Conservation (phyloP, 2,797 vertebrate species). For the Apogon hyalosoma region DNA sequence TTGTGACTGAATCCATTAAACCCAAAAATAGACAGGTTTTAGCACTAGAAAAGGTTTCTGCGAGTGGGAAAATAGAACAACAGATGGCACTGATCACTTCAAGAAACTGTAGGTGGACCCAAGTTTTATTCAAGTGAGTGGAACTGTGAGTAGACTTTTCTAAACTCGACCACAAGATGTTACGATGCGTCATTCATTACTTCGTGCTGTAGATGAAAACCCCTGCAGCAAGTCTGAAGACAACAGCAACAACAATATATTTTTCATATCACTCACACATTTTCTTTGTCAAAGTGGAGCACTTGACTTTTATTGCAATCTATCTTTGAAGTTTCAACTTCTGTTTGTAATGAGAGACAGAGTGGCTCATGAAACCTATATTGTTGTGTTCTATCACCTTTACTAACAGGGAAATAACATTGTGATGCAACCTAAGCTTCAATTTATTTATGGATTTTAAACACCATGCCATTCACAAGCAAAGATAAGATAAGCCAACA, state of each 20-base stretch:
- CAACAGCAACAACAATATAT: slow-evolving; percentile 18
- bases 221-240: slow-evolving; percentile 1
- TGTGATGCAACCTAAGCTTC: slow-evolving; percentile 29
- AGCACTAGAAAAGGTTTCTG: not conserved
- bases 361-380: slow-evolving; percentile 32
- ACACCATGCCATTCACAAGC: slow-evolving; percentile 12
- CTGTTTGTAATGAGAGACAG: slow-evolving; percentile 8
- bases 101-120: slow-evolving; percentile 20
- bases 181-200: slow-evolving; percentile 5
- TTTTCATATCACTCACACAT: slow-evolving; percentile 18
- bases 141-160: slow-evolving; percentile 1
- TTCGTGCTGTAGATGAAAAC: slow-evolving; percentile 21
- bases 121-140: slow-evolving; percentile 11
- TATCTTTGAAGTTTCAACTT: slow-evolving; percentile 6
- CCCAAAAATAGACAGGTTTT: slow-evolving; percentile 8
- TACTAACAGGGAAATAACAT: slow-evolving; percentile 3
- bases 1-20: slow-evolving; percentile 7
- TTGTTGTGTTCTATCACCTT: slow-evolving; percentile 26
- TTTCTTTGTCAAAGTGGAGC: slow-evolving; percentile 20
- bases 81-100: slow-evolving; percentile 27
- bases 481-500: slow-evolving; percentile 24
- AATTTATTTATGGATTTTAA: slow-evolving; percentile 6
- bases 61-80: slow-evolving; percentile 8
- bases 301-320: slow-evolving; percentile 18
- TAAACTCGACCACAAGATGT: slow-evolving; percentile 8